A percentile compares a stretch with the other conserved stretches of the same genome.
Conservation (phyloP, 1,140 invertebrate species). For the Oryctes rhinoceros region DNA sequence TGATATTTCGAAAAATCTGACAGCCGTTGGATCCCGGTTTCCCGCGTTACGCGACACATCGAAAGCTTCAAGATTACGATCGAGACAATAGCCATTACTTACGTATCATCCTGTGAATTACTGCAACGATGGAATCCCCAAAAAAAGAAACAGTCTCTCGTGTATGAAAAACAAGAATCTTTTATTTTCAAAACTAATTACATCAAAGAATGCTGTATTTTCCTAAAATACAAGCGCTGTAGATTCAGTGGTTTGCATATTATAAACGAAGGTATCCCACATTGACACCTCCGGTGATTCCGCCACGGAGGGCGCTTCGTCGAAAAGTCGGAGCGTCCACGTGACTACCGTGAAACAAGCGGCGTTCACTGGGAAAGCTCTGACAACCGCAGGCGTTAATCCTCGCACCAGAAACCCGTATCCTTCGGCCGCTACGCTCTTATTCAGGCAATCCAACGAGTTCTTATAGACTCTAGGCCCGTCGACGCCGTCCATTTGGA, state of each 20-base stretch:
- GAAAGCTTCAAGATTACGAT: neutral
- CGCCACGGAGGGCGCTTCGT: neutral
- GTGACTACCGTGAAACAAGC: constrained; percentile 88
- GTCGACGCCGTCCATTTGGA: constrained; percentile 78
- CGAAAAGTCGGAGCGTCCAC: constrained; percentile 69
- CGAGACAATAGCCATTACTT: neutral
- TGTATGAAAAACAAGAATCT: too few relatives aligned
- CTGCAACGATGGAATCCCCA: neutral
- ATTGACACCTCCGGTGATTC: neutral
- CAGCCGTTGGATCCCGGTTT: neutral
- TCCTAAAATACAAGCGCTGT: neutral
- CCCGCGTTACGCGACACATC: neutral
- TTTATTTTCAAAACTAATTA: too few relatives aligned
- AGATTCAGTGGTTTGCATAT: neutral
- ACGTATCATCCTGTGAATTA: too few relatives aligned
- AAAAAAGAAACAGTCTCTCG: too few relatives aligned
- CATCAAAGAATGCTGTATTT: neutral
- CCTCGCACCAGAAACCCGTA: constrained; percentile 74
- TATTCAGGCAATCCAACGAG: constrained; percentile 75
- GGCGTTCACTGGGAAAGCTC: constrained; percentile 93
- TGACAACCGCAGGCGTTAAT: constrained; percentile 77
- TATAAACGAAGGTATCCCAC: neutral
- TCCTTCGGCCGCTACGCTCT: constrained; percentile 76
- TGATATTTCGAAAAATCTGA: constrained; percentile 42
- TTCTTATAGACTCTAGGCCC: constrained; percentile 68